These are phyloP conservation scores for Emmelina monodactyla DNA, from an alignment of 2,888 invertebrate species.

Conservation along the genomic window DNA sequence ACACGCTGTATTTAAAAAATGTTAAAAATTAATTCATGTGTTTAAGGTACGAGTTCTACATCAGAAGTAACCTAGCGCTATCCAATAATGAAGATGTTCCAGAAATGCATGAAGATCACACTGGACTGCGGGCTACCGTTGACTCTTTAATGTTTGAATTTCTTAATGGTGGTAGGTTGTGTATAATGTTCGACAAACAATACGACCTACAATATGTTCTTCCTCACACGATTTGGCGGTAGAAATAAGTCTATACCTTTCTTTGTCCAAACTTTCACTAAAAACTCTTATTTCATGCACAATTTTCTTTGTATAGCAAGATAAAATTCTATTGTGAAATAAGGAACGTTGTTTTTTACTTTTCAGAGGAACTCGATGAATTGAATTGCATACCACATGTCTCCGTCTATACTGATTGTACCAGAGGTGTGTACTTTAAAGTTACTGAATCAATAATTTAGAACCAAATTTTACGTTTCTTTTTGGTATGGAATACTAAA, in stretches of 20 bases:
- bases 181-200: too few species aligned
- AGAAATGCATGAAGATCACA: background rate
- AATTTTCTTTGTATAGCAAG: too few species aligned
- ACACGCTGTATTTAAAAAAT: too few species aligned
- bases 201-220: too few species aligned
- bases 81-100: background rate
- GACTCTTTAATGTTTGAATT: background rate
- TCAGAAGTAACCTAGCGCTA: background rate
- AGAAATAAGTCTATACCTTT: background rate
- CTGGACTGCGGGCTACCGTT: background rate
- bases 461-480: background rate
- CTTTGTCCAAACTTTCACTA: background rate
- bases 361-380: background rate
- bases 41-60: background rate
- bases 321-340: too few species aligned
- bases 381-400: conserved; percentile 36
- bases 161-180: too few species aligned
- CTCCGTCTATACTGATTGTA: conserved; percentile 36
- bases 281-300: too few species aligned
- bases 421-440: conserved; percentile 33
- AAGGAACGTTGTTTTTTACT: background rate
- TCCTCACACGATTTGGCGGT: too few species aligned
- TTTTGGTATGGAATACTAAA: background rate
- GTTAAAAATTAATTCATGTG: too few species aligned
- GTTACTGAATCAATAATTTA: too few species aligned